Evolutionary conservation across 1,140 invertebrate genomes (phyloP).

Genomic region (Melanaphis sacchari): DNA sequence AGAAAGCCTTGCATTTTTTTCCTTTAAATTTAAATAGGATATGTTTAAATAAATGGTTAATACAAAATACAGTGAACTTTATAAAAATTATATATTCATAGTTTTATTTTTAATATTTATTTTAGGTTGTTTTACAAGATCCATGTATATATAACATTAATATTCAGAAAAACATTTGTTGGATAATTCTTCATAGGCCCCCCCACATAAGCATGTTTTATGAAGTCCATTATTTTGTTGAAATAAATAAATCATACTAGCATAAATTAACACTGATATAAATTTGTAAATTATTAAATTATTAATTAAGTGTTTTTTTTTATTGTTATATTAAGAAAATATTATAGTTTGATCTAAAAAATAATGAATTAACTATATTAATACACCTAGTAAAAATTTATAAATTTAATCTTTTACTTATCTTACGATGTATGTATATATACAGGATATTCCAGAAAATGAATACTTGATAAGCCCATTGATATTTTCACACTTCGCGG

Average conservation of each 20-base stretch:
- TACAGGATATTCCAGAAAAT: slow-evolving; percentile 72
- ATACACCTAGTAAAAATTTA: background rate
- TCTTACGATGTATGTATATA: background rate
- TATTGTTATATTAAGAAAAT: background rate
- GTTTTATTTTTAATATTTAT: no score
- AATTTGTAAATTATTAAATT: background rate
- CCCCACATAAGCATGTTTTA: no score
- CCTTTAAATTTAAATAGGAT: background rate
- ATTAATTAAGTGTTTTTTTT: no score
- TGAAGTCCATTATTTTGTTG: no score
- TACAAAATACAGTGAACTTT: no score
- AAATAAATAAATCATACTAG: background rate
- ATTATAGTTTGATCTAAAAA: background rate
- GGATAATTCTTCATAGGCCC: no score
- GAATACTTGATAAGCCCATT: slow-evolving; percentile 74
- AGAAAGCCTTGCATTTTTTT: background rate
- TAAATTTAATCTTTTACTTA: background rate
- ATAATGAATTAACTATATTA: background rate
- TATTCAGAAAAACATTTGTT: no score
- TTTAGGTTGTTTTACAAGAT: no score
- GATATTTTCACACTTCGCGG: slow-evolving; percentile 90
- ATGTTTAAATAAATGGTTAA: no score
- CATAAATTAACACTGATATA: background rate
- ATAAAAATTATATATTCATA: no score
- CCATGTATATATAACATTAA: no score